Evolutionary conservation across 2,113 vertebrate species (phyloP).

Genomic region (Phalacrocorax carbo): DNA sequence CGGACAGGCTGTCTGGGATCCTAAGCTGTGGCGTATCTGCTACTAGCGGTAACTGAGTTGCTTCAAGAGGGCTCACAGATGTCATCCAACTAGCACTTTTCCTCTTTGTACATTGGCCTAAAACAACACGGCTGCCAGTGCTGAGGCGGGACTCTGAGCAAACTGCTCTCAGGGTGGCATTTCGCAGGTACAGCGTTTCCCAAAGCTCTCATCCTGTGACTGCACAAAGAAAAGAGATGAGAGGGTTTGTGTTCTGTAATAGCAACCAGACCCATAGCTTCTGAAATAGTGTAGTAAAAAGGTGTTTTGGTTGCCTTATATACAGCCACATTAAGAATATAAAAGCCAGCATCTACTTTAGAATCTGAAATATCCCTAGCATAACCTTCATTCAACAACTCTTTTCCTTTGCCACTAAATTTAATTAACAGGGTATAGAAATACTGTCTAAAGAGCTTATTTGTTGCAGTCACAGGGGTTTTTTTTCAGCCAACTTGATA

Average conservation of each 20-base stretch:
- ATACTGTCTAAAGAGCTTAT: neutral
- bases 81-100: neutral
- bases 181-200: fast-evolving
- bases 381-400: neutral
- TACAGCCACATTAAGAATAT: neutral
- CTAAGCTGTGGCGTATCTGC: neutral
- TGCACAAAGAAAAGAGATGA: fast-evolving
- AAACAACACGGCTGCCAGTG: neutral
- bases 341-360: neutral
- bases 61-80: neutral
- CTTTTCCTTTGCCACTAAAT: neutral
- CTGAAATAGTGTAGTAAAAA: neutral
- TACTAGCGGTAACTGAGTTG: neutral
- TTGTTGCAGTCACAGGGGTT: neutral
- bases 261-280: neutral
- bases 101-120: neutral
- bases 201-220: neutral
- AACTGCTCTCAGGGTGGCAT: neutral
- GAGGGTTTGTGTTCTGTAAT: neutral
- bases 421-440: neutral
- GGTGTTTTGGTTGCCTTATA: neutral
- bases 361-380: neutral
- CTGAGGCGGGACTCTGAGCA: neutral
- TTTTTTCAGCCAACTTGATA: neutral
- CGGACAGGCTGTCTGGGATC: neutral